Evolutionary conservation across 2,888 invertebrate species (phyloP).

Genomic region (Daptonema setosum): DNA sequence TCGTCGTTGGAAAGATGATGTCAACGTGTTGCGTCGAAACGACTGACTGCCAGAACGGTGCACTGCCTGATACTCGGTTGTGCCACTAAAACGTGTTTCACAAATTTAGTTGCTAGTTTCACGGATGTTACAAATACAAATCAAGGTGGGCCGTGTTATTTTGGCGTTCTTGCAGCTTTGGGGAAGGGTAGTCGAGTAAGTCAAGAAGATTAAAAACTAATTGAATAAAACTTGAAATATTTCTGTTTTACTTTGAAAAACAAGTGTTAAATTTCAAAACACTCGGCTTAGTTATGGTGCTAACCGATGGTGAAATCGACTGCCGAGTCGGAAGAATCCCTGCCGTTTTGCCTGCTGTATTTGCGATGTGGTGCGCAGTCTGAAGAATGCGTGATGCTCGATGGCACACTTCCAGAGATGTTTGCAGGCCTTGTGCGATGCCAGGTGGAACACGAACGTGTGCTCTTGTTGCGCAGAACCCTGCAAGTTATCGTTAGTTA

Average conservation of each 20-base stretch:
- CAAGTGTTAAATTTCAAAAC: too few species aligned
- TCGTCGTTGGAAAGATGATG: conserved; percentile 81
- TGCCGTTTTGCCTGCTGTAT: background rate
- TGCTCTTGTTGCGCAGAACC: conserved; percentile 70
- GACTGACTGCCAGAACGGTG: conserved; percentile 15
- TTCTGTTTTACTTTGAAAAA: too few species aligned
- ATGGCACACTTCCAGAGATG: conserved; percentile 99
- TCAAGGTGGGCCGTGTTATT: too few species aligned
- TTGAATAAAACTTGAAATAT: too few species aligned
- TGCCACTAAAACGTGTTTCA: conserved; percentile 43
- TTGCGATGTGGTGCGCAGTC: background rate
- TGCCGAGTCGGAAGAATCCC: conserved; percentile 83
- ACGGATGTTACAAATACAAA: too few species aligned
- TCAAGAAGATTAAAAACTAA: too few species aligned
- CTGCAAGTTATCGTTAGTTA: too few species aligned
- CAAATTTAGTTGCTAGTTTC: too few species aligned
- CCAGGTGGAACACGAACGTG: conserved; percentile 81
- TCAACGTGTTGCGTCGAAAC: conserved; percentile 60
- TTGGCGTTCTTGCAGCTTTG: too few species aligned
- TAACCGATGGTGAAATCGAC: conserved; percentile 63
- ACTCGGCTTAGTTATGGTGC: too few species aligned
- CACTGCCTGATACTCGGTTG: conserved; percentile 71
- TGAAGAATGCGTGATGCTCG: conserved; percentile 87
- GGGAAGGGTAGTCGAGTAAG: too few species aligned
- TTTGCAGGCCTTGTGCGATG: conserved; percentile 92